Conservation (phyloP, 1,140 invertebrate species). For the Xylocopa sonorina region DNA sequence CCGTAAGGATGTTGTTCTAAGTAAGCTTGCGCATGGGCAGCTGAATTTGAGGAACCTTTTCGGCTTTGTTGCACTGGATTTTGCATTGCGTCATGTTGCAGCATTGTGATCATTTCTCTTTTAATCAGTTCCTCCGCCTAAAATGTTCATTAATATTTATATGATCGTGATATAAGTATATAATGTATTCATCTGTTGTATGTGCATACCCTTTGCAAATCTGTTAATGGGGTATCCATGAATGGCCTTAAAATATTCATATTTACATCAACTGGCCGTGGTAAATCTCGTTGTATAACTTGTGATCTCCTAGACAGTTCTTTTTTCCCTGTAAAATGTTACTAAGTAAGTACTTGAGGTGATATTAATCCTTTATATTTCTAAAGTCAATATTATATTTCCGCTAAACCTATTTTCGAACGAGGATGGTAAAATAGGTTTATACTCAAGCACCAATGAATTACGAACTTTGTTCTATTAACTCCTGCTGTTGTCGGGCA, state of each 20-base stretch:
- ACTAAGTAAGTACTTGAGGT: too few species aligned
- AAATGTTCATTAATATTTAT: constrained; percentile 27
- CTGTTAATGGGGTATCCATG: constrained; percentile 89
- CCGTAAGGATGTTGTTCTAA: constrained; percentile 94
- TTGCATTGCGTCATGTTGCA: constrained; percentile 93
- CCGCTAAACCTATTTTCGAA: too few species aligned
- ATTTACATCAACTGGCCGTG: constrained; percentile 94
- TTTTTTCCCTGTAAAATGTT: constrained; percentile 77
- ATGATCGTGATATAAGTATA: neutral
- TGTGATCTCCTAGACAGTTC: constrained; percentile 92
- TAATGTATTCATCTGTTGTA: constrained; percentile 1
- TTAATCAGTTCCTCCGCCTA: constrained; percentile 98
- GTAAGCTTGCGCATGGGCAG: constrained; percentile 88
- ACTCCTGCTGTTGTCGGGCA: constrained; percentile 85
- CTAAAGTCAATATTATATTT: too few species aligned
- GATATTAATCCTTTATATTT: constrained; percentile 22
- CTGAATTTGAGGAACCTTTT: constrained; percentile 76
- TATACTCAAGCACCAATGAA: constrained; percentile 2
- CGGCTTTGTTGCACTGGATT: constrained; percentile 84
- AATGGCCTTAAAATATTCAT: constrained; percentile 89
- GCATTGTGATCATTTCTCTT: constrained; percentile 97
- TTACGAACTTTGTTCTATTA: constrained; percentile 84
- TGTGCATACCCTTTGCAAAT: constrained; percentile 88
- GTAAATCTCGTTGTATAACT: constrained; percentile 94
- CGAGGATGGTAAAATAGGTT: neutral